Percentiles rank a stretch among this genome's conserved stretches.
Conservation (phyloP, 2,113 vertebrate genomes). For the Sphyrna mokarran region DNA sequence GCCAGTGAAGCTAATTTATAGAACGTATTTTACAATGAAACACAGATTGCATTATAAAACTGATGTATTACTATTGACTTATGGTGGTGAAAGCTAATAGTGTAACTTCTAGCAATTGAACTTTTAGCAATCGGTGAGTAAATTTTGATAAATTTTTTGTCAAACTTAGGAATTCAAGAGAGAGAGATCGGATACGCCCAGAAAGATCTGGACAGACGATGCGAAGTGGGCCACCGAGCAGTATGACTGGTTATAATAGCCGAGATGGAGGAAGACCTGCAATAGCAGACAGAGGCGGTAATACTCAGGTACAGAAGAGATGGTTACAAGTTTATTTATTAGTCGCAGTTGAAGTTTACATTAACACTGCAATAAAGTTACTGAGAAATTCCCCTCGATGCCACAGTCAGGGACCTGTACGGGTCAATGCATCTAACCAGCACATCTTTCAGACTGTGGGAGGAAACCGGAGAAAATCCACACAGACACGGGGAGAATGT, state of each 20-base stretch:
- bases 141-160: not conserved
- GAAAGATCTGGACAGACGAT: constrained; percentile 71
- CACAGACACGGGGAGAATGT: too few relatives aligned
- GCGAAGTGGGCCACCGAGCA: constrained; percentile 68
- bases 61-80: not conserved
- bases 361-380: too few relatives aligned
- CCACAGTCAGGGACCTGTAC: too few relatives aligned
- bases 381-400: too few relatives aligned
- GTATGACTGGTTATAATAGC: constrained; percentile 64
- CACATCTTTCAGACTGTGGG: too few relatives aligned
- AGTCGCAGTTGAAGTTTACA: too few relatives aligned
- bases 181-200: constrained; percentile 58
- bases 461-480: too few relatives aligned
- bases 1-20: not conserved
- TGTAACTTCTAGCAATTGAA: not conserved
- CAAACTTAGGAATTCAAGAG: constrained; percentile 8
- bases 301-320: constrained; percentile 39
- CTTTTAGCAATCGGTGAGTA: not conserved
- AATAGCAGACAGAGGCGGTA: constrained; percentile 67
- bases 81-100: not conserved
- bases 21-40: not conserved
- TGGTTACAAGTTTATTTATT: not conserved
- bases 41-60: not conserved
- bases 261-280: constrained; percentile 67
- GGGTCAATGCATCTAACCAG: too few relatives aligned